Base-by-base conservation (phyloP, 2,888 invertebrate species). In the Hemithea aestivaria region DNA sequence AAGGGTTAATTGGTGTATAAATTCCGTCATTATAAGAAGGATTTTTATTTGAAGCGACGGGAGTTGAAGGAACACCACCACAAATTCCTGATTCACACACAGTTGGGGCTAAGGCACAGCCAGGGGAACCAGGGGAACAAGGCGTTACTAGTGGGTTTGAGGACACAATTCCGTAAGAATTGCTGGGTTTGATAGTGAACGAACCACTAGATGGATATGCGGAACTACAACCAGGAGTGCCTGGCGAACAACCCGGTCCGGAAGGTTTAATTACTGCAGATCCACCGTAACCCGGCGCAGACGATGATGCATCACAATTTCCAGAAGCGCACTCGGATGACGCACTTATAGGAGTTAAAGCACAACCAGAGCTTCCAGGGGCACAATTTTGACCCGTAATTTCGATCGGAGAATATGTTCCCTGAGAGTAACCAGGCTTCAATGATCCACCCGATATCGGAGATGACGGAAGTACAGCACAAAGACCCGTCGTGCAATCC, bases 241-340 rank as follows among this genome's bases (percentile, higher is more conserved):
- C 35, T 26, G 42, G 35, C 22, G 29, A 23, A 36, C 38, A 42
- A 29, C 27, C 45, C 26, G 45, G 24, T 10, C 41, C 47, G 16
- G 27, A 42, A 12, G 48, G 42, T 9, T 45, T 20, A 9, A 39
- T 44, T 2, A 46, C 21, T 2, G 29, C 10, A 23, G 25, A 12
- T 7, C 24, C 24, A 6, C 24, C 22, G 21, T 27, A 27, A 0
- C 23, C 24, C 20, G 22, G 27, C 2, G 7, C 20, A 6, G 24
- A 27, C 2, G 27, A 20, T 2, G 20, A 20, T 9, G 6, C 1
- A 12, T 23, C 27, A 33, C 32, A 33, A 28, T 27, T 32, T 20
- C 38, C 38, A 2, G 38, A 20, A 7, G n/a, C 6, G 23, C 38
- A 38, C 24, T 23, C 27, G 22, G 22, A 16, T 28, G 21, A 9